These are phyloP conservation scores for Acanthosoma haemorrhoidale DNA, from an alignment of 2,888 invertebrate genomes.

Conservation along the genomic window DNA sequence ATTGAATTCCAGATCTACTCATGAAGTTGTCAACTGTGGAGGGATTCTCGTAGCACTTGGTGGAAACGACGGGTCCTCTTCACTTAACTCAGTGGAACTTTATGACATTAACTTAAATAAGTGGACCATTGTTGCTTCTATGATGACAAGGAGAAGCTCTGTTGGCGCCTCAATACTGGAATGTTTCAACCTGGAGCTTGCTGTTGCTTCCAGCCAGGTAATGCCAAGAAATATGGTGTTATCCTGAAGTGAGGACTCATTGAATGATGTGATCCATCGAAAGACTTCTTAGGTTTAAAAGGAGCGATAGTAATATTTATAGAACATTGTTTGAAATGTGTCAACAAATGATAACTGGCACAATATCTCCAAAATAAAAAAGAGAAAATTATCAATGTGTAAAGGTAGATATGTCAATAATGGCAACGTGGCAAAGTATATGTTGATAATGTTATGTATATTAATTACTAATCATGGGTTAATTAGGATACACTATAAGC, in stretches of 20 bases:
- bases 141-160: conserved; percentile 60
- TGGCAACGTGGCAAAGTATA: no score
- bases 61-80: conserved; percentile 65
- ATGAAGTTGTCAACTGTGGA: conserved; percentile 61
- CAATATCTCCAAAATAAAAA: no score
- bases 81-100: conserved; percentile 62
- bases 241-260: conserved; percentile 28
- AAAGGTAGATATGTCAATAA: no score
- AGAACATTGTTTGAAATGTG: no score
- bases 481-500: no score
- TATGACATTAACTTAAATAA: conserved; percentile 61
- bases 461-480: no score
- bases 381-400: no score
- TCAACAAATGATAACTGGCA: no score
- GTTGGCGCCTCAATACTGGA: conserved; percentile 62
- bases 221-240: conserved; percentile 20
- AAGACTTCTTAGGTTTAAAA: not conserved
- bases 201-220: conserved; percentile 21
- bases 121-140: conserved; percentile 61
- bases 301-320: no score
- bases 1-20: conserved; percentile 58
- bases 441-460: no score
- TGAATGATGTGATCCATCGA: conserved; percentile 1
- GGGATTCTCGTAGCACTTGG: conserved; percentile 60
- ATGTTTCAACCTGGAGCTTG: conserved; percentile 49